Base-by-base conservation (phyloP, 2,888 invertebrate species). In the Cosmia trapezina region DNA sequence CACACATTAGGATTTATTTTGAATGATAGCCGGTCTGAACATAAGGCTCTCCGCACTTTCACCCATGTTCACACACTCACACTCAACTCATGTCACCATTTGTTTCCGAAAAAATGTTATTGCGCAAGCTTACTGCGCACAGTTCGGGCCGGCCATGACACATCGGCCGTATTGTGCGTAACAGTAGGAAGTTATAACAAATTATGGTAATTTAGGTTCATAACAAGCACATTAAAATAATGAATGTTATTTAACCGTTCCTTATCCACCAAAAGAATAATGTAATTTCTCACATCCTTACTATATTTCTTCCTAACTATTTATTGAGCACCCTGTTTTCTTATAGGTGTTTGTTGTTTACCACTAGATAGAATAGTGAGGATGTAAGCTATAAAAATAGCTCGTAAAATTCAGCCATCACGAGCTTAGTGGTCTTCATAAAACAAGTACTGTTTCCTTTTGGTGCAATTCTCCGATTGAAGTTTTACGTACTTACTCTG, bases 391-490 rank as follows among this genome's bases (percentile, higher is more conserved):
- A 64, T 64, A 67, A 79, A 64, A 63, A 60, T 14, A 6, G n/a
- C 28, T 70, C 75, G 53, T 78, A 75, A 75, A 67, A 17, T 75
- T 37, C 5, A 56, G 33, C 33, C n/a, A 53, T 56, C 47, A 17
- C 17, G 45, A 74, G 17, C 53, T 47, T 33, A 43, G 45, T n/a
- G 28, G 45, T 64, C 47, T 60, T 33, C 56, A 70, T 64, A 70
- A 67, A 75, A 75, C 45, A 53, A 60, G 65, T n/a, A 61, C 37
- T 47, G 4, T 33, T 51, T 54, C 61, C 1, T 28, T 53, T 53
- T 11, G 12, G 0, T 74, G 70, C 45, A 64, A 54, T 79, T 70
- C 33, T 54, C 11, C n/a, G 70, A 79, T 78, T 78, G 54, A 59
- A 67, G 51, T 78, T 75, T 74, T 74, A 74, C 19, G 14, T n/a